Percentiles rank a stretch among this genome's conserved stretches.
phyloP scores from a whole-genome alignment of 1,140 invertebrate species.

The Trachymyrmex septentrionalis region DNA sequence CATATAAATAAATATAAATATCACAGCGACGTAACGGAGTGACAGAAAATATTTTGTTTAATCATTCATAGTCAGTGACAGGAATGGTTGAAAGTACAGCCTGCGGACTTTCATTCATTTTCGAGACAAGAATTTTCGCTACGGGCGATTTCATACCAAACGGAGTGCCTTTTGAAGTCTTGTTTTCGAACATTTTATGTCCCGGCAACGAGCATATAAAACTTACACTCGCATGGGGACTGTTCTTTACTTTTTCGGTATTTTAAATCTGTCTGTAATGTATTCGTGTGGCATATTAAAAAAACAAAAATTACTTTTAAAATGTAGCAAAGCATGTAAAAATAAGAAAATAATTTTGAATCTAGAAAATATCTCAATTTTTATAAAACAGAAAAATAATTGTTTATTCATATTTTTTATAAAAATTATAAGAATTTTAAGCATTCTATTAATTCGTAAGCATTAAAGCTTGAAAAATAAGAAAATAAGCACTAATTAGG shows the following conservation, averaged over 20 bases:
- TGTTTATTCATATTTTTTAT: not conserved
- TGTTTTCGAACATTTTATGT: slow-evolving; percentile 8
- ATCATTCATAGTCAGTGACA: slow-evolving; percentile 32
- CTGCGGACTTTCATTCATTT: slow-evolving; percentile 35
- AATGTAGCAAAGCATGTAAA: not conserved
- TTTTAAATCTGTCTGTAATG: not conserved
- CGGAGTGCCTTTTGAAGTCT: slow-evolving; percentile 42
- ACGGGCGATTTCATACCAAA: slow-evolving; percentile 29
- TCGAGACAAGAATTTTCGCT: slow-evolving; percentile 13
- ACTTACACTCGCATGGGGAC: not conserved
- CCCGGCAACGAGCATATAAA: not conserved
- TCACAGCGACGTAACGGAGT: not conserved
- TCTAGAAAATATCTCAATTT: not conserved
- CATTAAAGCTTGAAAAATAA: not conserved
- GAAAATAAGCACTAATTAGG: not conserved
- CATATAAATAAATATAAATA: slow-evolving; percentile 2
- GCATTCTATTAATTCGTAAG: no score
- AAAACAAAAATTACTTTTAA: not conserved
- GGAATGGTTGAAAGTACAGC: slow-evolving; percentile 29
- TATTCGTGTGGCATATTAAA: not conserved
- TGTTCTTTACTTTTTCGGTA: not conserved
- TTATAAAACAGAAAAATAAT: not conserved
- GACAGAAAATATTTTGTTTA: slow-evolving; percentile 28
- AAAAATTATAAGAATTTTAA: not conserved
- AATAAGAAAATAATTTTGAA: no score